Evolutionary conservation across 2,797 vertebrate genomes (phyloP).

Genomic region (Enteromius trimaculatus): DNA sequence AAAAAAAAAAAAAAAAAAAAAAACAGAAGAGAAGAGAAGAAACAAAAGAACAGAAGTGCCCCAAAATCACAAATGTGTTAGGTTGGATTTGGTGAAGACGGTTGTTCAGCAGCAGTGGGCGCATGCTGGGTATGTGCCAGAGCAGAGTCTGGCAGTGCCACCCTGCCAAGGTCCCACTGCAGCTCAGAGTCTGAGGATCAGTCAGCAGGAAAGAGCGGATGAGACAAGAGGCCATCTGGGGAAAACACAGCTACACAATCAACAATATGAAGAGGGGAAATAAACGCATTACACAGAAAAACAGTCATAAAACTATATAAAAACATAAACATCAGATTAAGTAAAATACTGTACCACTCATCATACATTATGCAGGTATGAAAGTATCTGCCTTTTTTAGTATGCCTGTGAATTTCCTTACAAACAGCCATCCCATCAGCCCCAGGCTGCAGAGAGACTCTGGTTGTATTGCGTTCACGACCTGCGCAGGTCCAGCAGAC

Average conservation of each 20-base stretch:
- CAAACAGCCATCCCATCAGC: not conserved
- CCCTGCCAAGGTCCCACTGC: conserved; percentile 49
- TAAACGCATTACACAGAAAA: not conserved
- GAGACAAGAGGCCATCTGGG: conserved; percentile 21
- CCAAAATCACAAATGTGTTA: conserved; percentile 48
- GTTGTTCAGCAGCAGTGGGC: conserved; percentile 38
- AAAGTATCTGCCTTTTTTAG: not conserved
- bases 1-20: conserved; percentile 1
- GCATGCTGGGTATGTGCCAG: conserved; percentile 18
- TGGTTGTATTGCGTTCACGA: not conserved
- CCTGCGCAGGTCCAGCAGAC: conserved; percentile 1
- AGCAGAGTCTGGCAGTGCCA: conserved; percentile 20
- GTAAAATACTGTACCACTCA: not conserved
- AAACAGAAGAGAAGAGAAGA: not conserved
- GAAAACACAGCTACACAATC: conserved; percentile 26
- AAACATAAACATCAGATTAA: not conserved
- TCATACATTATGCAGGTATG: not conserved
- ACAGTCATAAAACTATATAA: not conserved
- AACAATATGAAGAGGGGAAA: not conserved
- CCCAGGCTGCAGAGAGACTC: not conserved
- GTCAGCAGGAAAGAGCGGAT: conserved; percentile 33
- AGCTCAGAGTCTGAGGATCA: conserved; percentile 26
- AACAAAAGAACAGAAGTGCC: conserved; percentile 31
- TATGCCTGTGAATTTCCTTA: not conserved
- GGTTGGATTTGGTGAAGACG: conserved; percentile 41